Base-by-base conservation (phyloP, 2,888 invertebrate species). In the Furcula furcula region DNA sequence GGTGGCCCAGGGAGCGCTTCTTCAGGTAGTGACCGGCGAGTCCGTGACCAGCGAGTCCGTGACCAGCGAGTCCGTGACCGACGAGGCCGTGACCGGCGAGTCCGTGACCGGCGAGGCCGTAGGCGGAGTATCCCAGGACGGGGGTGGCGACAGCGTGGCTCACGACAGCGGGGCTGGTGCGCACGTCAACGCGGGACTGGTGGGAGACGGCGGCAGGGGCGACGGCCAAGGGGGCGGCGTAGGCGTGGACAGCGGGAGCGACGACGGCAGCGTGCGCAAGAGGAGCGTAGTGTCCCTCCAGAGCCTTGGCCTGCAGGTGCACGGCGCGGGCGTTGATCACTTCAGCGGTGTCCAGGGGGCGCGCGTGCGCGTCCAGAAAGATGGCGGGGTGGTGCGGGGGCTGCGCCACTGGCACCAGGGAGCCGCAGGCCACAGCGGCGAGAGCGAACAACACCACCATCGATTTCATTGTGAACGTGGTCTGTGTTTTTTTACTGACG, bases 401-500 rank as follows among this genome's bases (percentile, higher is more conserved):
- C 65, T 89, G 87, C 55, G 87, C 88, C 65, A 73, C 59, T 41
- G 73, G 81, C 59, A 84, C 75, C 69, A 75, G 63, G 31, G 89
- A 88, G 60, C 91, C 92, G 65, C 87, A 87, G 41, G 89, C 91
- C 65, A 91, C 81, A 51, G 91, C 89, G 65, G 89, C 77, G 48
- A 92, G 78, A 82, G 91, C 91, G 79, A 90, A 90, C 75, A 92
- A 90, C 82, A 91, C 91, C 90, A 91, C 90, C 90, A 90, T 71
- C 84, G 87, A 47, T 61, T 73, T 77, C 72, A 70, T 75, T 55
- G n/a, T 61, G 53, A 56, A 66, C 63, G 64, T 73, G 69, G 67
- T 69, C 67, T 69, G 68, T 69, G 67, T 66, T 70, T 69, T 63
- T 64, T 59, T n/a, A n/a, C 70, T 69, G 64, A 70, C 57, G 58